Conservation (phyloP, 2,113 vertebrate species). For the Ranitomeya imitator region DNA sequence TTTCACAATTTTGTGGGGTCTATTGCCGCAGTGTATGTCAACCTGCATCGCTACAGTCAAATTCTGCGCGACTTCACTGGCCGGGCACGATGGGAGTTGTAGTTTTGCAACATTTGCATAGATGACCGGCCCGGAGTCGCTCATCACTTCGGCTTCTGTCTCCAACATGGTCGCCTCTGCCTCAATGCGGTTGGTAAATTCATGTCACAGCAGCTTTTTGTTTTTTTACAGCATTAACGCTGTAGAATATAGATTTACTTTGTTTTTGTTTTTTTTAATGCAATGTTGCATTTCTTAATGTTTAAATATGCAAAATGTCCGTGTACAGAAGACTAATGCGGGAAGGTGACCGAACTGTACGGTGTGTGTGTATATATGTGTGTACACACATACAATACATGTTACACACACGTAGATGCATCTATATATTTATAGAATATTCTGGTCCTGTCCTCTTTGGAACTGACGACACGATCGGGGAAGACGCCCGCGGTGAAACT, state of each 20-base stretch:
- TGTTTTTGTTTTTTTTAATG: neutral
- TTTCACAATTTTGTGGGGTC: too few species aligned
- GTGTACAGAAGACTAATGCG: neutral
- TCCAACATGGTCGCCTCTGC: neutral
- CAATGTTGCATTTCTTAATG: neutral
- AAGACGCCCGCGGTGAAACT: slow-evolving; percentile 47
- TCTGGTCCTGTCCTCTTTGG: neutral
- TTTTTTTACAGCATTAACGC: neutral
- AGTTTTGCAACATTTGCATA: neutral
- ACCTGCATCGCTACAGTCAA: neutral
- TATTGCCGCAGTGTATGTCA: neutral
- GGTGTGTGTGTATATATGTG: neutral
- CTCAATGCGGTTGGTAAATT: neutral
- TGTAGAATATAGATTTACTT: neutral
- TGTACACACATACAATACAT: neutral
- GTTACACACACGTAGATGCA: neutral
- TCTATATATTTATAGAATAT: neutral
- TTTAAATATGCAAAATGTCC: slow-evolving; percentile 8
- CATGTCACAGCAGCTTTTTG: neutral
- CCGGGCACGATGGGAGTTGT: neutral
- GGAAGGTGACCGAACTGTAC: neutral
- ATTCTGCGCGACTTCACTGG: too few species aligned
- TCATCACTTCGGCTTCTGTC: neutral
- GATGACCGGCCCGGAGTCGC: neutral
- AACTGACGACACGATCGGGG: neutral